A percentile compares a stretch with the other conserved stretches of the same genome.
phyloP scores from a whole-genome alignment of 2,113 vertebrate genomes.

The Brienomyrus brachyistius region DNA sequence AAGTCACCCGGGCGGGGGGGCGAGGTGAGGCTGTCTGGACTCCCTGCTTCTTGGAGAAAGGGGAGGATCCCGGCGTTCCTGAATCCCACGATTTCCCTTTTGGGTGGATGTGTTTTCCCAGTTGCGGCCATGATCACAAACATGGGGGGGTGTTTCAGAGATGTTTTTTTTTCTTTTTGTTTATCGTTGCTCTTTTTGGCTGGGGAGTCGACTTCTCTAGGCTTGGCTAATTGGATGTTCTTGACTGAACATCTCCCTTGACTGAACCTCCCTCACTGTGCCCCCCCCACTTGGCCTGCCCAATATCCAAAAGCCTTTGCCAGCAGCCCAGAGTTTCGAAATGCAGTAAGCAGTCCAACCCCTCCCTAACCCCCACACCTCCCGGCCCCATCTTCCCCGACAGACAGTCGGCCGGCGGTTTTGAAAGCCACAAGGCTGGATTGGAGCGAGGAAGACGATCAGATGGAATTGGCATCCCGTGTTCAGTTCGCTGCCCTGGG shows the following conservation, averaged over 20 bases:
- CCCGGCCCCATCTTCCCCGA: background rate
- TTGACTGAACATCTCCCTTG: background rate
- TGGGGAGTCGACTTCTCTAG: background rate
- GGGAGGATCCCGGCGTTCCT: background rate
- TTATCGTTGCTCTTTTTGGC: background rate
- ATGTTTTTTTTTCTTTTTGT: background rate
- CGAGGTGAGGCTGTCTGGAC: background rate
- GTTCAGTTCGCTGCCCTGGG: background rate
- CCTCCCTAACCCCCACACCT: background rate
- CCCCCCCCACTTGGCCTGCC: background rate
- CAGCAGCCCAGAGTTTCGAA: background rate
- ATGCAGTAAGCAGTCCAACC: background rate
- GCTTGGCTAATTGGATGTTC: constrained; percentile 15
- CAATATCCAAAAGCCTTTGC: background rate
- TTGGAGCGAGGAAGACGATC: too few relatives aligned
- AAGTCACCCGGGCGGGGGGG: background rate
- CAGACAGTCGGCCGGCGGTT: background rate
- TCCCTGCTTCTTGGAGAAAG: background rate
- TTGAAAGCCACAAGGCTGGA: background rate
- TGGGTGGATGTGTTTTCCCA: background rate
- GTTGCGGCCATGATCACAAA: background rate
- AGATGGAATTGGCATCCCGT: background rate
- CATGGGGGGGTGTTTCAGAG: background rate
- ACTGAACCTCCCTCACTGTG: background rate
- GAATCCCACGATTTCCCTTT: background rate